Conservation (phyloP, 2,888 invertebrate species). For the Yponomeuta cagnagella region DNA sequence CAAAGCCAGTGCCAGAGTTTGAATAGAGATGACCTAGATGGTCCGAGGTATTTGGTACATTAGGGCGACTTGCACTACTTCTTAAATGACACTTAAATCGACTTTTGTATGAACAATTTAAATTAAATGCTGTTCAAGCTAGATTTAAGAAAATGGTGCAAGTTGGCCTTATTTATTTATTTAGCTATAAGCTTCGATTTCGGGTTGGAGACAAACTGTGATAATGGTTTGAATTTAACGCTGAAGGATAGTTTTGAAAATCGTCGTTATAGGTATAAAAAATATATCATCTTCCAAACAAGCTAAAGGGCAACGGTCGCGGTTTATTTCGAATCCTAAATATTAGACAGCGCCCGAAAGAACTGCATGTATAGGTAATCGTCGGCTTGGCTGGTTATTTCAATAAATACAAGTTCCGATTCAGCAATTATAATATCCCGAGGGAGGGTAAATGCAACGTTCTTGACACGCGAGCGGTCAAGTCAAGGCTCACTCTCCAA, state of each 20-base stretch:
- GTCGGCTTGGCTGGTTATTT: slow-evolving; percentile 7
- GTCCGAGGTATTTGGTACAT: too few species aligned
- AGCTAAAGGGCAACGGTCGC: not conserved
- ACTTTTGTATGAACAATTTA: too few species aligned
- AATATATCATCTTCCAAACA: not conserved
- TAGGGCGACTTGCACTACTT: too few species aligned
- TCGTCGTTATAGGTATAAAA: not conserved
- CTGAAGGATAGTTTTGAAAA: not conserved
- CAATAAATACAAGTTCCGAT: slow-evolving; percentile 16
- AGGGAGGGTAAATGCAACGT: slow-evolving; percentile 43
- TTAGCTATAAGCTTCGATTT: too few species aligned
- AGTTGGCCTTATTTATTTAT: too few species aligned
- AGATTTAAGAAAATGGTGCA: too few species aligned
- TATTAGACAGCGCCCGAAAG: not conserved
- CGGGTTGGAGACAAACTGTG: too few species aligned
- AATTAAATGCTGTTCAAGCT: too few species aligned
- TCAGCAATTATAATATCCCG: slow-evolving; percentile 28
- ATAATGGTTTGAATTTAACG: too few species aligned
- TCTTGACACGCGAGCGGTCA: slow-evolving; percentile 49
- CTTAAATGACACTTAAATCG: too few species aligned
- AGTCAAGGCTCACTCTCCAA: slow-evolving; percentile 23
- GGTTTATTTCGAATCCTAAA: not conserved
- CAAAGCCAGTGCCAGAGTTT: too few species aligned
- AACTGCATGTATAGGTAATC: not conserved
- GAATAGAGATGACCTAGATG: too few species aligned